Conservation (phyloP, 2,888 invertebrate species). For the Dicranocentrus wangi region DNA sequence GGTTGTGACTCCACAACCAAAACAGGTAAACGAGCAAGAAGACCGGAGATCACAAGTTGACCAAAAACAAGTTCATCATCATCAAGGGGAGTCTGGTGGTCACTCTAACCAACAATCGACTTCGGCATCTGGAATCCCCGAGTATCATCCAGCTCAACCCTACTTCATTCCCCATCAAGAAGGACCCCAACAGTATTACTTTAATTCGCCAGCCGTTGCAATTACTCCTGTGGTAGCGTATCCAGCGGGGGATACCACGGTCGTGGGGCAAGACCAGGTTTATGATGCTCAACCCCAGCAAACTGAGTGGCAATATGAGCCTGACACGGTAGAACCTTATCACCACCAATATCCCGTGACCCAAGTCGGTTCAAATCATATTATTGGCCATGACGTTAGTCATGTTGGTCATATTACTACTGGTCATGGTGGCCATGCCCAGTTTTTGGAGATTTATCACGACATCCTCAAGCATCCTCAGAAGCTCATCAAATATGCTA, state of each 20-base stretch:
- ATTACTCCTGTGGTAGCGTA: constrained; percentile 8
- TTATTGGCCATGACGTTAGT: too few species aligned
- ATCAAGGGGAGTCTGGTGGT: background rate
- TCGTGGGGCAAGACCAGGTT: background rate
- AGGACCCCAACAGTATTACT: background rate
- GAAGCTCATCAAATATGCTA: constrained; percentile 25
- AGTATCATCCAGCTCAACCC: background rate
- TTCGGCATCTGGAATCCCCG: background rate
- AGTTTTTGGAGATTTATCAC: constrained; percentile 40
- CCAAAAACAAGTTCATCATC: constrained; percentile 8
- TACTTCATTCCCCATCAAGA: background rate
- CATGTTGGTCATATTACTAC: too few species aligned
- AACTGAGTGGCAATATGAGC: too few species aligned
- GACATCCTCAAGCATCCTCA: constrained; percentile 37
- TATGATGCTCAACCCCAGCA: background rate
- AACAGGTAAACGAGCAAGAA: background rate
- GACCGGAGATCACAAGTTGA: background rate
- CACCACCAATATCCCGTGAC: too few species aligned
- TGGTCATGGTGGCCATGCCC: too few species aligned
- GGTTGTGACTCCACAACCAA: constrained; percentile 1
- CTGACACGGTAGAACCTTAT: too few species aligned
- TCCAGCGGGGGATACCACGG: background rate
- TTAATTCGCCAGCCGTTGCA: background rate
- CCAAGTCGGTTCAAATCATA: too few species aligned
- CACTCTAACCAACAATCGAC: background rate